phyloP scores from a whole-genome alignment of 2,113 vertebrate genomes.

The Hyperoodon ampullatus region DNA sequence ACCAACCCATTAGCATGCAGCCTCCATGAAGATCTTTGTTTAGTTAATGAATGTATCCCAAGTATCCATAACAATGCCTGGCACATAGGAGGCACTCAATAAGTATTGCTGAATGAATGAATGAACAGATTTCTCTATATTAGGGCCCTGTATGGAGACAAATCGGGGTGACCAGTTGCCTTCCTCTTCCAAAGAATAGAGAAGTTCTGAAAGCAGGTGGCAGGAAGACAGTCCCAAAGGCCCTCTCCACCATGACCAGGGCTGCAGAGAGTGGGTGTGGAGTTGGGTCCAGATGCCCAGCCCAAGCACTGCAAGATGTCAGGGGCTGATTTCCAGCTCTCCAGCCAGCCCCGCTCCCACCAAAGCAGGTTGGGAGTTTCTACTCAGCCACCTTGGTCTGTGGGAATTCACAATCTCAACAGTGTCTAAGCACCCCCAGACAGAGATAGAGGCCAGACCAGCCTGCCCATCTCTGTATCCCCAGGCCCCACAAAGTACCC shows the following conservation, averaged over 20 bases:
- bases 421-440: background rate
- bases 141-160: background rate
- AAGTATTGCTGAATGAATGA: too few species aligned
- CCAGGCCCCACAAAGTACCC: background rate
- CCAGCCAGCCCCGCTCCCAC: background rate
- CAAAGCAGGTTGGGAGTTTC: background rate
- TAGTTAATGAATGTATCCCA: background rate
- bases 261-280: background rate
- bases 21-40: background rate
- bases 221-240: background rate
- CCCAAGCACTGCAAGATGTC: background rate
- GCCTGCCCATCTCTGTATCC: background rate
- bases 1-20: background rate
- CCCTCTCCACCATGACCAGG: background rate
- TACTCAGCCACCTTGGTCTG: background rate
- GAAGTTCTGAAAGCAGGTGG: background rate
- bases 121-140: background rate
- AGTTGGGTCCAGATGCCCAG: background rate
- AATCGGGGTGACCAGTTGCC: background rate
- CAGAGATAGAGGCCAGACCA: background rate
- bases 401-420: background rate
- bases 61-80: background rate
- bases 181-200: background rate
- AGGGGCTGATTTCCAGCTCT: background rate
- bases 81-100: too few species aligned